Evolutionary conservation across 2,888 invertebrate species (phyloP).

Genomic region (Dasysyrphus albostriatus): DNA sequence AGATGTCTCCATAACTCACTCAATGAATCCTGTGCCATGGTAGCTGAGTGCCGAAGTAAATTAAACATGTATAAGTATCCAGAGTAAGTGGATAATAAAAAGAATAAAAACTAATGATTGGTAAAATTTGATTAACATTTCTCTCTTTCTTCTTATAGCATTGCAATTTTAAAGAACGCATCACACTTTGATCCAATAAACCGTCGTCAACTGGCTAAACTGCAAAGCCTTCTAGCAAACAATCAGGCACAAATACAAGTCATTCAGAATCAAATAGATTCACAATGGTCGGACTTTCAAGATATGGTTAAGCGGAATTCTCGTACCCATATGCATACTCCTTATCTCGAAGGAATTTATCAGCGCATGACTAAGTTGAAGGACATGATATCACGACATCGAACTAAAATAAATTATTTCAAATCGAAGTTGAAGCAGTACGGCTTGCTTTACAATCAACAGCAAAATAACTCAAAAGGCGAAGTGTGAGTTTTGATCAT

Average conservation of each 20-base stretch:
- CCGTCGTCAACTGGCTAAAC: conserved; percentile 87
- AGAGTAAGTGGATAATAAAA: conserved; percentile 78
- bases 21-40: conserved; percentile 84
- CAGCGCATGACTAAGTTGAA: conserved; percentile 91
- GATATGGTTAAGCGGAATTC: conserved; percentile 84
- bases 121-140: background rate
- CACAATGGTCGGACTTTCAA: conserved; percentile 90
- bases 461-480: conserved; percentile 39
- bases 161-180: conserved; percentile 79
- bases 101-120: background rate
- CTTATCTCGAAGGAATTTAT: conserved; percentile 91
- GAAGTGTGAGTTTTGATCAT: conserved; percentile 76
- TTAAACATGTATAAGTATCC: conserved; percentile 81
- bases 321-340: conserved; percentile 83
- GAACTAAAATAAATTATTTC: conserved; percentile 83
- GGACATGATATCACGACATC: conserved; percentile 87
- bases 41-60: conserved; percentile 82
- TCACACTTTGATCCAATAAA: conserved; percentile 81
- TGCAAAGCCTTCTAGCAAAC: conserved; percentile 89
- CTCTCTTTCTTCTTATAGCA: conserved; percentile 73
- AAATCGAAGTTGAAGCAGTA: conserved; percentile 81
- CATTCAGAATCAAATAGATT: conserved; percentile 89
- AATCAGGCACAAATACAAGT: conserved; percentile 90
- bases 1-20: conserved; percentile 84
- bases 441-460: conserved; percentile 77